These are phyloP conservation scores for Brevimyrus niger DNA, from an alignment of 2,113 vertebrate genomes.

Conservation along the genomic window DNA sequence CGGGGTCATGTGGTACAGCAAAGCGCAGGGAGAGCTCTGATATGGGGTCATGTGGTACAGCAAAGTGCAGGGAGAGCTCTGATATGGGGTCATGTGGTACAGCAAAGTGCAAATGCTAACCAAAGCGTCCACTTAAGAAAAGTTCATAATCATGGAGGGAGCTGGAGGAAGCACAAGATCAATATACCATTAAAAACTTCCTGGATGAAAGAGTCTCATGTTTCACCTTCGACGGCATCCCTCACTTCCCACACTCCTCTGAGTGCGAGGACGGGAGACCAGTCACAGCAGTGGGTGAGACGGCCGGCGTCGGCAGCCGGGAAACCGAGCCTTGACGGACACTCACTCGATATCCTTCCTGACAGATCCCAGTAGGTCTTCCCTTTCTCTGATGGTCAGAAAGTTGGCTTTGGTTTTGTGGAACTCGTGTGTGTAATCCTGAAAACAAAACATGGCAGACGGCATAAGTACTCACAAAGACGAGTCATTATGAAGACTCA, in stretches of 20 bases:
- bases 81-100: too few relatives aligned
- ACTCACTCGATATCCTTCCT: conserved; percentile 98
- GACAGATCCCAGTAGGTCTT: conserved; percentile 92
- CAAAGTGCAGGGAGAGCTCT: too few relatives aligned
- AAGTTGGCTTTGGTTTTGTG: conserved; percentile 99
- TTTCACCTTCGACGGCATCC: conserved; percentile 27
- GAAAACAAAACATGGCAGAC: conserved; percentile 19
- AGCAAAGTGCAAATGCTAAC: background rate
- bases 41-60: too few relatives aligned
- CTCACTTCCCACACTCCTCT: conserved; percentile 1
- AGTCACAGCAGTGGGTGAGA: background rate
- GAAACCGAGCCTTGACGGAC: background rate
- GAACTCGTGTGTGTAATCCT: conserved; percentile 98
- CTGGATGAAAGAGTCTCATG: conserved; percentile 33
- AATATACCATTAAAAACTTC: conserved; percentile 49
- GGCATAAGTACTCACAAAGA: background rate
- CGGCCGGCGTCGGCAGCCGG: background rate
- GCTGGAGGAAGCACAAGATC: conserved; percentile 29
- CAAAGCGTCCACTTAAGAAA: background rate
- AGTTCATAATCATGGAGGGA: background rate
- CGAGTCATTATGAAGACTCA: background rate
- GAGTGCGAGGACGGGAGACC: background rate
- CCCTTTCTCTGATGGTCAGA: conserved; percentile 83
- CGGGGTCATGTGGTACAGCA: too few relatives aligned
- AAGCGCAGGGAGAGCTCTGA: background rate